Evolutionary conservation across 2,888 invertebrate species (phyloP), one percentile per base, ranked within the genome.

Genomic region (Pecten maximus): DNA sequence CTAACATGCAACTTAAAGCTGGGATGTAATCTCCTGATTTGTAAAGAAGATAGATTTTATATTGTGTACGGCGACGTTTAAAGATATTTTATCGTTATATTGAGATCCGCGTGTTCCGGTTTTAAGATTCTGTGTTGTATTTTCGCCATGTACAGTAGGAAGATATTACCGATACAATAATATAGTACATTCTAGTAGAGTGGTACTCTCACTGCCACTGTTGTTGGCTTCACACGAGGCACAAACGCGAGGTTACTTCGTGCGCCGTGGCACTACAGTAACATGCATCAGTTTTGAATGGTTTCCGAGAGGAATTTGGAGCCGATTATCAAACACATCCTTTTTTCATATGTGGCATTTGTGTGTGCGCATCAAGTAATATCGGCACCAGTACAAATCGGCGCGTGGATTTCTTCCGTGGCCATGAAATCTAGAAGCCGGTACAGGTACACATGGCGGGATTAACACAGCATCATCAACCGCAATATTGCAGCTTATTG

Each of bases 1-100:
- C 74, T 74, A 74, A 74, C 74, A 74, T 74, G 74, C 60, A 60
- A 60, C 23, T 23, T 60, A n/a, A 60, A 60, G 60, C 60, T 23
- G 60, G 60, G 60, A 0, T n/a, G 23, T 60, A 60, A 60, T 60
- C 23, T 60, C 60, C 60, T 19, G 60, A 60, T 60, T 60, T 60
- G n/a, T 60, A 60, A 60, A 2, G 60, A 60, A 48, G 48, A 48
- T 48, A 48, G 48, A 48, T 48, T 48, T 48, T 48, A 48, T 48
- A 54, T n/a, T 54, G 54, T 54, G 19, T 54, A 54, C 23, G 19
- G 6, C 23, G n/a, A n/a, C 54, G n/a, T 2, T 19, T 54, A 54
- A 54, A 54, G 23, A 54, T 44, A 44, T 44, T 19, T 54, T 54
- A 54, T 54, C 54, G n/a, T 19, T 23, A 0, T 6, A 2, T 19